Evolutionary conservation across 2,888 invertebrate genomes (phyloP), one percentile per base, ranked within the genome.

Genomic region (Boloria selene): DNA sequence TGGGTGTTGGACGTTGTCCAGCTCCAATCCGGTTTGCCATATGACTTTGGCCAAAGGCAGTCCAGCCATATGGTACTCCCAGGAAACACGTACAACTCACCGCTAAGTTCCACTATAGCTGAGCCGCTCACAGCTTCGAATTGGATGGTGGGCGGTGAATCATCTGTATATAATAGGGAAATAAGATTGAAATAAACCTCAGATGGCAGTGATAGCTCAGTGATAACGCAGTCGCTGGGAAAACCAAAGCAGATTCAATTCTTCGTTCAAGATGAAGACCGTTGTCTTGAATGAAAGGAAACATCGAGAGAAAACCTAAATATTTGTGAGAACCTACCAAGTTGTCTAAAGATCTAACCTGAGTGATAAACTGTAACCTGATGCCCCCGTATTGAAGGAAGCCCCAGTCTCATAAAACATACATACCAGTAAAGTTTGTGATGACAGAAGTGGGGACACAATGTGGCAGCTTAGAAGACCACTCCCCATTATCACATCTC

Each of bases 361-460:
- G n/a, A 5, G 14, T n/a, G 47, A 14, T 47, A 14, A 6, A 5
- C n/a, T 49, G 16, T 7, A 10, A 2, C 31, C 31, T 38, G 31
- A 38, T 31, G 1, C 31, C 10, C 31, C 31, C 2, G 10, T 10
- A 31, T 31, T 10, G 31, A 31, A 31, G 31, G 6, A 2, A 7
- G 10, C 7, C 31, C 31, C 31, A 31, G 0, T 2, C 31, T 10
- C 31, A 13, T n/a, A 16, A 54, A 38, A 13, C 1, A 51, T 44
- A 22, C 31, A 5, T 86, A 96, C 96, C 95, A 77, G 97, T 96
- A 85, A 96, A 97, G 86, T 97, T 97, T 50, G 97, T 96, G 73
- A 97, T 92, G 49, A 96, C 91, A 1, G 96, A 96, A 38, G 97
- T 97, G n/a, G 97, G 96, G 44, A 96, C 95, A 81, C 97, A 97